phyloP scores from a whole-genome alignment of 2,888 invertebrate genomes.

The Spisula subtruncata region DNA sequence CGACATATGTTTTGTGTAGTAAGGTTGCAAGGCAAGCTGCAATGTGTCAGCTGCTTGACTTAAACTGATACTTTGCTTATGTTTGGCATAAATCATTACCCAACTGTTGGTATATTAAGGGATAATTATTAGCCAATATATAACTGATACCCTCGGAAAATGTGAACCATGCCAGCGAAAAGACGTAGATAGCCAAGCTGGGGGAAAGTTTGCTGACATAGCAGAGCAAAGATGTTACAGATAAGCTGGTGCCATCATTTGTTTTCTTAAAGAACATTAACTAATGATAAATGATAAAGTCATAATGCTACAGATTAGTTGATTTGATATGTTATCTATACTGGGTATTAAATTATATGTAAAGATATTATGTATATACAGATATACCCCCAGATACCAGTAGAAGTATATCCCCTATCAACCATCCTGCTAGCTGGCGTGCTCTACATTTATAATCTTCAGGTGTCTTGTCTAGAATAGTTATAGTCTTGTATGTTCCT shows the following conservation, averaged over 20 bases:
- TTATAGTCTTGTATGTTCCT: neutral
- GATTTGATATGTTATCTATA: neutral
- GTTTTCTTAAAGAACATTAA: conserved; percentile 4
- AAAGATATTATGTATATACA: conserved; percentile 16
- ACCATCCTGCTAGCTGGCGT: neutral
- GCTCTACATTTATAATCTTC: neutral
- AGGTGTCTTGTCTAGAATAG: neutral
- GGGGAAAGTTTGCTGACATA: neutral
- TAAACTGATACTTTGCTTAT: neutral
- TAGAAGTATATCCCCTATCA: neutral
- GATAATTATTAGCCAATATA: conserved; percentile 23
- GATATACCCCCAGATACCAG: neutral
- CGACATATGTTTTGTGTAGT: conserved; percentile 23
- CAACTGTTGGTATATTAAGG: neutral
- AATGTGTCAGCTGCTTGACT: neutral
- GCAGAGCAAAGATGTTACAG: neutral
- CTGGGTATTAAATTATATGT: neutral
- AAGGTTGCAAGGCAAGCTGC: conserved; percentile 7
- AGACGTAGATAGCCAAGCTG: neutral
- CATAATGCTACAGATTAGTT: neutral
- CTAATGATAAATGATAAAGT: conserved; percentile 21
- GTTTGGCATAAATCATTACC: conserved; percentile 6
- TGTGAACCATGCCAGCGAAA: neutral
- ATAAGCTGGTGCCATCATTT: conserved; percentile 18
- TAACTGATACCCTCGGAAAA: conserved; percentile 13